Conservation (phyloP, 1,140 invertebrate genomes). For the Elysia chlorotica region DNA sequence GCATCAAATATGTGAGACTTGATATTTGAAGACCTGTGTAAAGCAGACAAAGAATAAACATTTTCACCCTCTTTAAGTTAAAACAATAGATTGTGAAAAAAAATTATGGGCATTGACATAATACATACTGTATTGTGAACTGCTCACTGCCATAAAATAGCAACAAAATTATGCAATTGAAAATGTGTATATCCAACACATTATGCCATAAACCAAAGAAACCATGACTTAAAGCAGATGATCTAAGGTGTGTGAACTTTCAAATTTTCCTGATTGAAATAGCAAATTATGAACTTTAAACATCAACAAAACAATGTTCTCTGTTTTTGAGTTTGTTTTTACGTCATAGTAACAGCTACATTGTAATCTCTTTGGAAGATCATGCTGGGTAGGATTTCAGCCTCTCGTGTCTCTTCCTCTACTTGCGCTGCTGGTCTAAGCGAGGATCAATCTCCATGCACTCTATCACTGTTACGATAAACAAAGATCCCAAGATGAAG, state of each 20-base stretch:
- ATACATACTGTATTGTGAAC: too few species aligned
- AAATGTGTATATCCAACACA: not conserved
- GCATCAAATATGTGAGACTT: too few species aligned
- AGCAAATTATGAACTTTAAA: not conserved
- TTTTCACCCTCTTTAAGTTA: too few species aligned
- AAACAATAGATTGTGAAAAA: too few species aligned
- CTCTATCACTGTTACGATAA: conserved; percentile 23
- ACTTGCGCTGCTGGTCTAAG: conserved; percentile 31
- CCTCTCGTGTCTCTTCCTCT: too few species aligned
- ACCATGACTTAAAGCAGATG: too few species aligned
- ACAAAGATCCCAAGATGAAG: conserved; percentile 36
- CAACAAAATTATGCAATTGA: not conserved
- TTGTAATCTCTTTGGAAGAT: not conserved
- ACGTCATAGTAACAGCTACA: not conserved
- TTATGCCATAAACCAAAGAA: not conserved
- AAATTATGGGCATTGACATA: too few species aligned
- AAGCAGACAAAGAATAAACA: too few species aligned
- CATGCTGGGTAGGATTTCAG: too few species aligned
- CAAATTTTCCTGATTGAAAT: too few species aligned
- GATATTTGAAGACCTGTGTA: too few species aligned
- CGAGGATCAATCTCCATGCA: conserved; percentile 21
- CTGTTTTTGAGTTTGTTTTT: not conserved
- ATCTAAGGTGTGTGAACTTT: too few species aligned
- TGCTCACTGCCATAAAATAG: not conserved
- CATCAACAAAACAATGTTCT: not conserved